Evolutionary conservation across 2,888 invertebrate species (phyloP), one percentile per base, ranked within the genome.

Genomic region (Drosophila acutilabella): DNA sequence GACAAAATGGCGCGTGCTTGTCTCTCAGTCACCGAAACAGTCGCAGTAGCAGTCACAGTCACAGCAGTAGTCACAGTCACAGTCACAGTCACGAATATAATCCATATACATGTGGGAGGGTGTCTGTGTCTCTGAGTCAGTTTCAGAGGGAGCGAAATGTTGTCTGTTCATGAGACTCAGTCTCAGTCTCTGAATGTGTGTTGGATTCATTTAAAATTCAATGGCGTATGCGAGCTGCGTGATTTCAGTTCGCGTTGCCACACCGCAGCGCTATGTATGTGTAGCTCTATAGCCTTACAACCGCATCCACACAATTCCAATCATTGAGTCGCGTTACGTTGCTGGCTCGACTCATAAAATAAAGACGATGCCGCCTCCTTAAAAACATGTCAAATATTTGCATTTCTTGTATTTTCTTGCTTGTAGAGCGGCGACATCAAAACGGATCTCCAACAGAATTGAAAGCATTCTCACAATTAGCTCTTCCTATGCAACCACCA

Each of bases 151-250:
- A 30, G 30, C 30, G 30, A 30, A 13, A 33, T 30, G 14, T 38
- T 23, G 47, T 23, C 20, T 36, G 30, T 26, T 13, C 42, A 33
- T 59, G 36, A 36, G 36, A 13, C 58, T 42, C 47, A 52, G 56
- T 53, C 23, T 52, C 42, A 36, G 47, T 44, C 16, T 41, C 23
- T 51, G 60, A 58, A 45, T 64, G 65, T 41, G 48, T 44, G 61
- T 62, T 48, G 56, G 60, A 78, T 88, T 83, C 87, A 89, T 89
- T 84, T 89, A 83, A 89, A 89, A 89, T 85, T 89, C 85, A 89
- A 83, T 70, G 71, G 84, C 69, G 89, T 89, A 80, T 74, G 67
- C 81, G 61, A 72, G 66, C 84, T 75, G 81, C 78, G 88, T 89
- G 90, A 89, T 85, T 89, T 84, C 64, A 64, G 67, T 45, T 65